Evolutionary conservation across 2,888 invertebrate genomes (phyloP), one percentile per base, ranked within the genome.

Genomic region (Pollenia griseotomentosa): DNA sequence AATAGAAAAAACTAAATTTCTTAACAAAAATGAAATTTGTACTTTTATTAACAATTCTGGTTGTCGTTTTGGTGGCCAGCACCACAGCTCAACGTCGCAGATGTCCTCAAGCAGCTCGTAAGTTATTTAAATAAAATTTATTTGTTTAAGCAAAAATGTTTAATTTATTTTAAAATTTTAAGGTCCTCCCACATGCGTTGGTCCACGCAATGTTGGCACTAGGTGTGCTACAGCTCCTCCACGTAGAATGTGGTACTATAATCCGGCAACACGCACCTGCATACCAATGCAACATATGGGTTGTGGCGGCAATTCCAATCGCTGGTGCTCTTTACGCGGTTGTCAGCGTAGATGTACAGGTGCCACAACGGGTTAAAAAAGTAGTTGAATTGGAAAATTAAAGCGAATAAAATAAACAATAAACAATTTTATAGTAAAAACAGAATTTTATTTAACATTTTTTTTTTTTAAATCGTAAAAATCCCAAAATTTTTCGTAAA

Each of bases 221-320:
- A 11, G 16, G 0, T 68, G 78, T 40, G 9, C 51, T 4, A 9
- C 40, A 12, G n/a, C 11, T 8, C 48, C 19, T 6, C 57, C 66
- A 4, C 59, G 78, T 10, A 59, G 6, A 23, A 79, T 59, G 78
- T 79, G 78, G 78, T 70, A 79, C n/a, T 79, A 59, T 19, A 59
- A 70, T 70, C 57, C 48, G 12, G 19, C 33, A 0, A 70, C 8
- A 9, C 59, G 78, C 48, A 57, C 40, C 33, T 79, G 78, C 19
- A 40, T 19, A 4, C 1, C 0, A 48, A 79, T 79, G 78, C 10
- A 12, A 11, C 48, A 79, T 79, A 59, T 79, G 40, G 78, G 78
- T 12, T 79, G 78, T 12, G 78, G 68, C 8, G 78, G 78, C 14
- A 79, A 79, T 42, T 4, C 48, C 16, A 79, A 79, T 70, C 78